phyloP scores from a whole-genome alignment of 2,888 invertebrate species.

The Autographa pulchrina region DNA sequence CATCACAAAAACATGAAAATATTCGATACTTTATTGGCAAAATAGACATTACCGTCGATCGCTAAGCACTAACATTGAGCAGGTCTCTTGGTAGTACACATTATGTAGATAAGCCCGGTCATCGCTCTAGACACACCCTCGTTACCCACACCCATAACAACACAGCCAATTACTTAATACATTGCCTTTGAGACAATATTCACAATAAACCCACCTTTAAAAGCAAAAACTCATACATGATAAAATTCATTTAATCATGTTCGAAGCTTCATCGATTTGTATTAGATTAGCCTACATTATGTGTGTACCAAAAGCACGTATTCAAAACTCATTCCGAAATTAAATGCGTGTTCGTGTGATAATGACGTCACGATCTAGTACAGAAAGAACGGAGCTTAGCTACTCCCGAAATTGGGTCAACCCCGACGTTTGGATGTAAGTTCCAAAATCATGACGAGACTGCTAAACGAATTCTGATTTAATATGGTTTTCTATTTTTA shows the following conservation, averaged over 20 bases:
- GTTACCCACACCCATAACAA: conserved; percentile 36
- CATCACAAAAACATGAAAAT: too few relatives aligned
- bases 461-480: conserved; percentile 3
- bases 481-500: background rate
- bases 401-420: conserved; percentile 3
- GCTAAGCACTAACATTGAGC: conserved; percentile 1
- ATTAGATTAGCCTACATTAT: background rate
- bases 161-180: conserved; percentile 50
- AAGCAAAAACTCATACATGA: background rate
- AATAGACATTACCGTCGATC: conserved; percentile 13
- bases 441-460: conserved; percentile 1
- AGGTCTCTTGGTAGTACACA: conserved; percentile 28
- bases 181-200: conserved; percentile 28
- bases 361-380: background rate
- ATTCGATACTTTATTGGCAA: background rate
- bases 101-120: conserved; percentile 34
- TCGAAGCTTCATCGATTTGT: background rate
- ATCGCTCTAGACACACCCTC: conserved; percentile 46
- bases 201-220: background rate
- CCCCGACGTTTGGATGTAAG: conserved; percentile 1
- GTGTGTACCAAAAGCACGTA: background rate
- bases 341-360: conserved; percentile 4
- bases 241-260: background rate
- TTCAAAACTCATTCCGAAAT: conserved; percentile 1
- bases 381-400: background rate